phyloP scores from a whole-genome alignment of 1,140 invertebrate species.

The Ostrea edulis region DNA sequence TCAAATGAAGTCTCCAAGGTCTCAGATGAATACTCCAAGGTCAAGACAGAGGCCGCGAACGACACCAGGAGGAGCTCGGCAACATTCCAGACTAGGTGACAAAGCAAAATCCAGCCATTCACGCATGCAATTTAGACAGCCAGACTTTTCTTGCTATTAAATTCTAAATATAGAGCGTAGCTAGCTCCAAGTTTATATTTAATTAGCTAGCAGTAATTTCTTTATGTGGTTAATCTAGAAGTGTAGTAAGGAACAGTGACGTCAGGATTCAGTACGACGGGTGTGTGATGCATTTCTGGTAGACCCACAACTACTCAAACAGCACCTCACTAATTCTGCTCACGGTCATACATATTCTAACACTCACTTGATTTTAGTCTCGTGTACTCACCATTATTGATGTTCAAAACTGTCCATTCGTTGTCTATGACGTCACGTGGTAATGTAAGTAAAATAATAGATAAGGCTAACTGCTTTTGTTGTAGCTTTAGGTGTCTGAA shows the following conservation, averaged over 20 bases:
- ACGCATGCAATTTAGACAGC: conserved; percentile 11
- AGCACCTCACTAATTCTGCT: neutral
- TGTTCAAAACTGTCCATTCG: neutral
- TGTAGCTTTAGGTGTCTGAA: conserved; percentile 15
- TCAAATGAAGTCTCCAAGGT: neutral
- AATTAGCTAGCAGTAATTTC: neutral
- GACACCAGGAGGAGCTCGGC: conserved; percentile 11
- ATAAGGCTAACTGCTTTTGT: neutral
- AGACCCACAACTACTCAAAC: neutral
- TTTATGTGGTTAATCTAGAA: neutral
- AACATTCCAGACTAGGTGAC: conserved; percentile 47
- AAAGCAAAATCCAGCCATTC: neutral
- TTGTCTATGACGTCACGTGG: conserved; percentile 16
- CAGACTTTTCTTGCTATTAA: neutral
- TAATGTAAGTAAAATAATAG: conserved; percentile 16
- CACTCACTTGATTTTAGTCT: neutral
- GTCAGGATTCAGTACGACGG: neutral
- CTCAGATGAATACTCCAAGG: neutral
- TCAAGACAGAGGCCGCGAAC: conserved; percentile 27
- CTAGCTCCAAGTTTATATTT: neutral
- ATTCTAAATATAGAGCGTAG: neutral
- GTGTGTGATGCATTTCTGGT: conserved; percentile 48
- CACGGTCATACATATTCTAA: neutral
- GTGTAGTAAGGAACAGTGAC: conserved; percentile 2
- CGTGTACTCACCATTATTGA: neutral